Evolutionary conservation across 2,113 vertebrate species (phyloP), one percentile per base, ranked within the genome.

Genomic region (Camelus dromedarius): DNA sequence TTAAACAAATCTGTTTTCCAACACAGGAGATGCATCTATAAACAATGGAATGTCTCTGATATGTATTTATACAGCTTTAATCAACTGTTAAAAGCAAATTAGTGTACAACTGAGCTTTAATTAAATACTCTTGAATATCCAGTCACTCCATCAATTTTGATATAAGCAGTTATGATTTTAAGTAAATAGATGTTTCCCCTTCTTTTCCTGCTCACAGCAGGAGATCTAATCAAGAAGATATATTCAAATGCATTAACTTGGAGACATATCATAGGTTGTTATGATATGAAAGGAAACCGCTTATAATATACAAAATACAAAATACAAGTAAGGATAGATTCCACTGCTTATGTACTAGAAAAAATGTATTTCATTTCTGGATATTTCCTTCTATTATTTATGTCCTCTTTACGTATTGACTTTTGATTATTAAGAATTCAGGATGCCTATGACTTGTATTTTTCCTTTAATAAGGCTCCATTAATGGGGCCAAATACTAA

Each of bases 141-240:
- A 97, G 92, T 93, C 83, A 93, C n/a, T 35, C 32, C 96, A 79
- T 95, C 93, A 96, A 73, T 93, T 96, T 94, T 58, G 95, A 79
- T 84, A 91, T 73, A 97, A 94, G 75, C 69, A 93, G 20, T 76
- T 95, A 20, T 64, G 35, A 96, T 97, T 96, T 95, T 85, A 93
- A 93, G n/a, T 77, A 93, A 52, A 46, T 80, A 91, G 46, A 38
- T 48, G 35, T 92, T 60, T 81, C 50, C 35, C 20, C 35, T 88
- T 82, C n/a, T 84, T 48, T 92, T 96, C 32, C 54, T 91, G 14
- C 20, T 96, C 88, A 77, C 67, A 98, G 72, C n/a, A 93, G 92
- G 69, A 72, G 56, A 77, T 66, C 72, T 96, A 95, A 94, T 97
- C 93, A 97, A 92, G 64, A 94, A 87, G 58, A 97, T 80, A 69